These are phyloP conservation scores for Anticlea derivata DNA, from an alignment of 2,888 invertebrate genomes.

Conservation along the genomic window DNA sequence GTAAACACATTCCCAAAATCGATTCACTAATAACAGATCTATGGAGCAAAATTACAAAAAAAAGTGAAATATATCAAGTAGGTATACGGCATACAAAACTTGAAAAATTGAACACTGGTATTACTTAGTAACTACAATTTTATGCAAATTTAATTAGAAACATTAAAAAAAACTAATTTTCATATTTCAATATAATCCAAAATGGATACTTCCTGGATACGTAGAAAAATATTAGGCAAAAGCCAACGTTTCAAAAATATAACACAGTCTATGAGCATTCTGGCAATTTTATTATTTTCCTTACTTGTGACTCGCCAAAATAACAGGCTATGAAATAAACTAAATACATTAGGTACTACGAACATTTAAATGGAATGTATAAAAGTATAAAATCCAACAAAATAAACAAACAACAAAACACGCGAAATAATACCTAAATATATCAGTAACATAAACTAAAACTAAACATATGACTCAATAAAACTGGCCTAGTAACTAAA, in stretches of 20 bases:
- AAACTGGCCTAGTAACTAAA: conserved; percentile 74
- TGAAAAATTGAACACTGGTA: no score
- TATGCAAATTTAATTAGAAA: no score
- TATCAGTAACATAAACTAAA: conserved; percentile 42
- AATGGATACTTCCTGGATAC: background rate
- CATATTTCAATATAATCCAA: background rate
- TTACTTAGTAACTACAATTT: no score
- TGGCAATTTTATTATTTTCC: conserved; percentile 3
- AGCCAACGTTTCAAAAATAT: conserved; percentile 4
- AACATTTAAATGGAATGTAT: conserved; percentile 63
- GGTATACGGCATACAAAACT: no score
- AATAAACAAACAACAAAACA: conserved; percentile 71
- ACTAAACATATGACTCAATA: conserved; percentile 70
- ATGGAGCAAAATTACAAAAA: background rate
- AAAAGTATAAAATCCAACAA: conserved; percentile 68
- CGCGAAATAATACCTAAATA: conserved; percentile 48
- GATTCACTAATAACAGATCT: conserved; percentile 56
- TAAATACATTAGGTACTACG: conserved; percentile 36
- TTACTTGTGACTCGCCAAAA: conserved; percentile 9
- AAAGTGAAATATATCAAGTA: no score
- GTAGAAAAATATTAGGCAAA: conserved; percentile 6
- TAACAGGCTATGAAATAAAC: conserved; percentile 9
- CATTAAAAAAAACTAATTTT: background rate
- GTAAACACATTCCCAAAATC: conserved; percentile 57
- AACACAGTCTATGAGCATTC: background rate